A percentile compares a stretch with the other conserved stretches of the same genome.
Conservation (phyloP, 1,140 invertebrate genomes). For the Rhyacophila brunnea region DNA sequence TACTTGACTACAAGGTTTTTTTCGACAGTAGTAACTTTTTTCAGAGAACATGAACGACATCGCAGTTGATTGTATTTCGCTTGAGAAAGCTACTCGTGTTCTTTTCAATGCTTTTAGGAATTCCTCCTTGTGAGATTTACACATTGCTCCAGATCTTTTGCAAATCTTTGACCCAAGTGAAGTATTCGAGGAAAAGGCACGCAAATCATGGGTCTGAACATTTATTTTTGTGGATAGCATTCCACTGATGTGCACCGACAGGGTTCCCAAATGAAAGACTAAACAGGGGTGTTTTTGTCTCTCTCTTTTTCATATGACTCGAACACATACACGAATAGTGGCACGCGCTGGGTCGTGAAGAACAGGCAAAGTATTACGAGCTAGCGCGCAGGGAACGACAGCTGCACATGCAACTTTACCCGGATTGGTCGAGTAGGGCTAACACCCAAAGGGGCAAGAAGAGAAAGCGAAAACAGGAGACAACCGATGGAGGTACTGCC, state of each 20-base stretch:
- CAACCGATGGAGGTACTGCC: constrained; percentile 89
- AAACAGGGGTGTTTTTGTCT: constrained; percentile 4
- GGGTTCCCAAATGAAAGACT: not conserved
- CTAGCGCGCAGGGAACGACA: constrained; percentile 96
- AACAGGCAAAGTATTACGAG: constrained; percentile 99
- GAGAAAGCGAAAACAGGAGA: constrained; percentile 98
- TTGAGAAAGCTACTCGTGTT: too few relatives aligned
- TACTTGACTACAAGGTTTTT: too few relatives aligned
- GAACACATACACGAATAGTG: constrained; percentile 65
- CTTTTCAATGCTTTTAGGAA: too few relatives aligned
- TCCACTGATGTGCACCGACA: not conserved
- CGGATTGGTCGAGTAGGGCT: constrained; percentile 97
- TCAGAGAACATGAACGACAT: too few relatives aligned
- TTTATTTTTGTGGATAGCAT: too few relatives aligned
- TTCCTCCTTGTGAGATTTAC: too few relatives aligned
- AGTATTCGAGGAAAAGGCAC: too few relatives aligned
- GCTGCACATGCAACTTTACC: constrained; percentile 98
- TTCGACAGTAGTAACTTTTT: too few relatives aligned
- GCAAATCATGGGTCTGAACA: too few relatives aligned
- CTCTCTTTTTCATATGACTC: constrained; percentile 56
- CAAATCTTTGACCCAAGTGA: too few relatives aligned
- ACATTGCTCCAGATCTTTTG: too few relatives aligned
- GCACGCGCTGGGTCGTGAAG: constrained; percentile 97
- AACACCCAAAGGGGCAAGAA: constrained; percentile 98
- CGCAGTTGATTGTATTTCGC: too few relatives aligned